Evolutionary conservation across 2,113 vertebrate species (phyloP).

Genomic region (Pithys albifrons): DNA sequence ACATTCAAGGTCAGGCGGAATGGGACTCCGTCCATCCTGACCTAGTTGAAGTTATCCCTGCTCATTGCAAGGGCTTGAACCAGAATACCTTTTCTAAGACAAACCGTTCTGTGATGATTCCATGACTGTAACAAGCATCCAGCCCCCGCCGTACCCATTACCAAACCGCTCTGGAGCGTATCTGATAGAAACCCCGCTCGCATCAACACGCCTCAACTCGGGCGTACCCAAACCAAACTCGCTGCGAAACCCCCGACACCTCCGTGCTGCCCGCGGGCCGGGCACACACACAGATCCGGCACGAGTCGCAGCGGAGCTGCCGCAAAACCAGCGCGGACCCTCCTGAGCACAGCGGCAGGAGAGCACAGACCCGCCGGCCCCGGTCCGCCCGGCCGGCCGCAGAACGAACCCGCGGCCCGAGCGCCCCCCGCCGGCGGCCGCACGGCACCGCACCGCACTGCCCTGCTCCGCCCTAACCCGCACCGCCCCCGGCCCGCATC

Average conservation of each 20-base stretch:
- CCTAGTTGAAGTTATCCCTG: not conserved
- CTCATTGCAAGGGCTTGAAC: not conserved
- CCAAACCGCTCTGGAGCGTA: conserved; percentile 15
- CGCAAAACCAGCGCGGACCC: no score
- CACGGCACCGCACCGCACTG: not conserved
- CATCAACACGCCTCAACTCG: conserved; percentile 34
- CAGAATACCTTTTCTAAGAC: not conserved
- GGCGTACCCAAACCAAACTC: conserved; percentile 31
- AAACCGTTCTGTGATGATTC: not conserved
- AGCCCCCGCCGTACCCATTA: not conserved
- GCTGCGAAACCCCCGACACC: conserved; percentile 5
- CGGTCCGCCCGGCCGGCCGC: not conserved
- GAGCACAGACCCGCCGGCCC: no score
- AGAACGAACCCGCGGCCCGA: no score
- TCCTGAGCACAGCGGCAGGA: no score
- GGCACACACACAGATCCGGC: not conserved
- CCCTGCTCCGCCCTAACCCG: no score
- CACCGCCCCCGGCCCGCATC: no score
- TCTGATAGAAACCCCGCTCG: conserved; percentile 34
- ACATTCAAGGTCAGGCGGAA: not conserved
- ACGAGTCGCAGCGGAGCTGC: no score
- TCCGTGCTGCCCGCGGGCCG: conserved; percentile 12
- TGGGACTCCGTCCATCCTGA: not conserved
- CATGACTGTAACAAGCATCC: not conserved
- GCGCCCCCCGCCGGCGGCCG: not conserved